Evolutionary conservation across 1,140 invertebrate species (phyloP).

Genomic region (Drosophila melanica): DNA sequence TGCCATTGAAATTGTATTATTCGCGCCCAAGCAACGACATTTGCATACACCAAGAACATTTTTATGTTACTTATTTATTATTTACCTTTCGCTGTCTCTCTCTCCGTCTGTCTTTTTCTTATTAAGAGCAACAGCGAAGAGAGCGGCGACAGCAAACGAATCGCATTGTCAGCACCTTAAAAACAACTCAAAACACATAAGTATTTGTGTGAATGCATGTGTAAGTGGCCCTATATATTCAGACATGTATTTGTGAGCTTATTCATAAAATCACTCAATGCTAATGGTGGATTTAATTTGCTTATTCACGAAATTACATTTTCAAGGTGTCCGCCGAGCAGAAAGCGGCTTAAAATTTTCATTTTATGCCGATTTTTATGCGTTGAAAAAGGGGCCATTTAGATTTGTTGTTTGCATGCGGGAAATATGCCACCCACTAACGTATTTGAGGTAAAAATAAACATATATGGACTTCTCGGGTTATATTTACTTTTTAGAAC

Average conservation of each 20-base stretch:
- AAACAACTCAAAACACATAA: conserved; percentile 6
- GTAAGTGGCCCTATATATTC: background rate
- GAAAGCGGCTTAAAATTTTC: conserved; percentile 63
- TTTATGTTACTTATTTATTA: conserved; percentile 48
- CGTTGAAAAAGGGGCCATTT: no score
- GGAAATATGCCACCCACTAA: background rate
- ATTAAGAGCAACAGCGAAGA: no score
- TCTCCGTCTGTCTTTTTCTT: background rate
- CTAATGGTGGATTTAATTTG: conserved; percentile 69
- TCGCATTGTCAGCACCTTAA: conserved; percentile 23
- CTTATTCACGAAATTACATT: conserved; percentile 64
- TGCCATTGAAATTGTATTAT: conserved; percentile 81
- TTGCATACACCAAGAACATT: conserved; percentile 59
- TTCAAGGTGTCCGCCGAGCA: conserved; percentile 40
- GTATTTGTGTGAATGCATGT: background rate
- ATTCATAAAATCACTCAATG: conserved; percentile 24
- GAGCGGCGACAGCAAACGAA: conserved; percentile 1
- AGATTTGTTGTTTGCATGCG: no score
- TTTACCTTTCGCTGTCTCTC: background rate
- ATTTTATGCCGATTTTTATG: conserved; percentile 41
- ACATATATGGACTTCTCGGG: no score
- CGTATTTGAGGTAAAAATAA: background rate
- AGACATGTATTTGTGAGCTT: conserved; percentile 1
- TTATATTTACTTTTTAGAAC: no score
- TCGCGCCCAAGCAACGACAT: conserved; percentile 73